phyloP scores from a whole-genome alignment of 1,140 invertebrate genomes.

The Macrostomum lignano region DNA sequence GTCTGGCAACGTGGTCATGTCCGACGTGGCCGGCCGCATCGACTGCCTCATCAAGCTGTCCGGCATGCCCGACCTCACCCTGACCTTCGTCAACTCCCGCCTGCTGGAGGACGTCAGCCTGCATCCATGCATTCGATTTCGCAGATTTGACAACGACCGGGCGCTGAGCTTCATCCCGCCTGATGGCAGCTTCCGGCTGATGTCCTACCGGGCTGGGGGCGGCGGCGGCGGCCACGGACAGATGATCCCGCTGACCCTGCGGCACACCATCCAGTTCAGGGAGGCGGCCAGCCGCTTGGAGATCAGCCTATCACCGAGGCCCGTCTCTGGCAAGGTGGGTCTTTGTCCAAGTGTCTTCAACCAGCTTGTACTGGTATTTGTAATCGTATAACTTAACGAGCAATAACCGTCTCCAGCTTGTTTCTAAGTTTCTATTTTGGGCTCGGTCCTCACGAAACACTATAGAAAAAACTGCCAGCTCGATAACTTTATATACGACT shows the following conservation, averaged over 20 bases:
- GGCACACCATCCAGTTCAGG: slow-evolving; percentile 59
- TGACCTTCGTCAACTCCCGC: slow-evolving; percentile 84
- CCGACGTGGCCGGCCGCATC: slow-evolving; percentile 95
- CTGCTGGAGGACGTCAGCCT: slow-evolving; percentile 95
- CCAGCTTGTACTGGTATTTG: background rate
- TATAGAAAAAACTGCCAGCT: no score
- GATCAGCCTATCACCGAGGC: slow-evolving; percentile 75
- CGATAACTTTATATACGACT: no score
- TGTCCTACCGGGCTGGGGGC: slow-evolving; percentile 59
- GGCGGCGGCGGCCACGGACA: no score
- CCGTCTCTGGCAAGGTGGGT: no score
- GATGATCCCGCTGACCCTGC: slow-evolving; percentile 81
- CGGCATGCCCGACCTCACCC: slow-evolving; percentile 88
- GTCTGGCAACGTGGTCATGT: slow-evolving; percentile 73
- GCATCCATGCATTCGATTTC: slow-evolving; percentile 90
- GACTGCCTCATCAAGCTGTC: slow-evolving; percentile 88
- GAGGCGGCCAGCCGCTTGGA: slow-evolving; percentile 54
- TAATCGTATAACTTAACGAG: slow-evolving; percentile 10
- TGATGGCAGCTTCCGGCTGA: slow-evolving; percentile 80
- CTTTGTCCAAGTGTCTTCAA: slow-evolving; percentile 13
- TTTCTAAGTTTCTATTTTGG: no score
- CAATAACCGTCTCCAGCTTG: no score
- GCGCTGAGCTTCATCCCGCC: slow-evolving; percentile 90
- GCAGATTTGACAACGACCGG: slow-evolving; percentile 86
- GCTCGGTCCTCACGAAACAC: no score